Percentiles rank a stretch among this genome's conserved stretches.
Conservation (phyloP, 2,797 vertebrate genomes). For the Chelmon rostratus region DNA sequence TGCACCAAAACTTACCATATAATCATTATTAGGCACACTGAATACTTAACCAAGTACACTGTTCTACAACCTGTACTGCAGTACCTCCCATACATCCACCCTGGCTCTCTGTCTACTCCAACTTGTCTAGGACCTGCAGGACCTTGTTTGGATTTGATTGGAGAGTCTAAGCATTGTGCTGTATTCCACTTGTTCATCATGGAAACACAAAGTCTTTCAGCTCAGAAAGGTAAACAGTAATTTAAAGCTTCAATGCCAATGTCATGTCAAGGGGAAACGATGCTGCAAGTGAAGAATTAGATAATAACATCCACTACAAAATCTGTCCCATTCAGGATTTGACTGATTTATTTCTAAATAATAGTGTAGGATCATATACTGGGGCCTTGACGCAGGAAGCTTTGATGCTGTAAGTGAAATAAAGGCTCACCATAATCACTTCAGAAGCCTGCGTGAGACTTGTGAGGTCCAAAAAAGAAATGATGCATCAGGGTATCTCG, state of each 20-base stretch:
- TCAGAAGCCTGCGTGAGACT: slow-evolving; percentile 23
- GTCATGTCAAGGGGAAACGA: slow-evolving; percentile 75
- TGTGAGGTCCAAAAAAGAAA: slow-evolving; percentile 15
- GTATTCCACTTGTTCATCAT: slow-evolving; percentile 47
- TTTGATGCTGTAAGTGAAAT: slow-evolving; percentile 38
- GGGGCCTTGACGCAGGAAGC: slow-evolving; percentile 31
- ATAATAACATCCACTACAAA: background rate
- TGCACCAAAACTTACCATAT: slow-evolving; percentile 6
- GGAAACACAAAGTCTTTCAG: slow-evolving; percentile 10
- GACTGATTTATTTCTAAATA: background rate
- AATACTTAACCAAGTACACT: slow-evolving; percentile 18
- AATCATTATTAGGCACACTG: background rate
- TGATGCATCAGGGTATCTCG: slow-evolving; percentile 16
- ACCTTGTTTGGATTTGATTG: slow-evolving; percentile 39
- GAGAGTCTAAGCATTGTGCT: slow-evolving; percentile 24
- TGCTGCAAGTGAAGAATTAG: slow-evolving; percentile 28
- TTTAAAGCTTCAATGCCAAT: slow-evolving; percentile 62
- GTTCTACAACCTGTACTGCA: slow-evolving; percentile 23
- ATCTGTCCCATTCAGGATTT: background rate
- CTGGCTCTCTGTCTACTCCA: slow-evolving; percentile 28
- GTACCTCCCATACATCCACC: slow-evolving; percentile 11
- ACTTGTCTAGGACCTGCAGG: slow-evolving; percentile 44
- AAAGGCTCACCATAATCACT: slow-evolving; percentile 42
- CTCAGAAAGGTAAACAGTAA: slow-evolving; percentile 36
- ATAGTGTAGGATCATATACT: background rate